These are phyloP conservation scores for Eupristina koningsbergeri DNA, from an alignment of 1,140 invertebrate species.

Conservation along the genomic window DNA sequence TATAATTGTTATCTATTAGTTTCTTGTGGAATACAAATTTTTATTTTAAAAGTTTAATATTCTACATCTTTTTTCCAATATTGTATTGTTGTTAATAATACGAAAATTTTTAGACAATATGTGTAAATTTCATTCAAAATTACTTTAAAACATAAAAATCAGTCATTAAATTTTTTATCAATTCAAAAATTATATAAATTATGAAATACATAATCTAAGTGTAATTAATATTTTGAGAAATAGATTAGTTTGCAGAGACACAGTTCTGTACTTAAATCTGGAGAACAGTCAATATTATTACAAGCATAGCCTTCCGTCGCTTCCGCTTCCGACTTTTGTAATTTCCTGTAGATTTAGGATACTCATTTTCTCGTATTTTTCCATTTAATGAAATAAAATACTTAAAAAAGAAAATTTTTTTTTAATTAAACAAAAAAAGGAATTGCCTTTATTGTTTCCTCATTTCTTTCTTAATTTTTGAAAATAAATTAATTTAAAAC, in stretches of 20 bases:
- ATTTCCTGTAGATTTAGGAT: slow-evolving; percentile 64
- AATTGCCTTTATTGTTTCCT: not conserved
- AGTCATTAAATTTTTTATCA: not conserved
- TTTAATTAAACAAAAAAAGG: not conserved
- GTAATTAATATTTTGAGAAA: slow-evolving; percentile 23
- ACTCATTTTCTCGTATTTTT: slow-evolving; percentile 38
- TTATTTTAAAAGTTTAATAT: too few relatives aligned
- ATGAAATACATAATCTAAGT: not conserved
- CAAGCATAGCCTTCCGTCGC: slow-evolving; percentile 67
- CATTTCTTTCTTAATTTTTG: not conserved
- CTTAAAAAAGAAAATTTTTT: not conserved
- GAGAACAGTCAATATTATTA: slow-evolving; percentile 69
- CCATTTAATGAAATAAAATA: not conserved
- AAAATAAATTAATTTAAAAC: too few relatives aligned
- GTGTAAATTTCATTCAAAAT: too few relatives aligned
- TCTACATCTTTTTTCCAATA: too few relatives aligned
- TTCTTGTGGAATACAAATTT: too few relatives aligned
- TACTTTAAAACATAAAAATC: not conserved
- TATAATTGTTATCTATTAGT: too few relatives aligned
- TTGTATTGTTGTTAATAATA: too few relatives aligned
- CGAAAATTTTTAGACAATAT: too few relatives aligned
- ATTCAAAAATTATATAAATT: not conserved
- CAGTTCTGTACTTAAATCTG: slow-evolving; percentile 53
- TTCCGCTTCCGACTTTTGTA: slow-evolving; percentile 72
- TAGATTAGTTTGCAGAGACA: slow-evolving; percentile 7